A percentile compares a stretch with the other conserved stretches of the same genome.
phyloP scores from a whole-genome alignment of 2,797 vertebrate genomes.

The Emys orbicularis region DNA sequence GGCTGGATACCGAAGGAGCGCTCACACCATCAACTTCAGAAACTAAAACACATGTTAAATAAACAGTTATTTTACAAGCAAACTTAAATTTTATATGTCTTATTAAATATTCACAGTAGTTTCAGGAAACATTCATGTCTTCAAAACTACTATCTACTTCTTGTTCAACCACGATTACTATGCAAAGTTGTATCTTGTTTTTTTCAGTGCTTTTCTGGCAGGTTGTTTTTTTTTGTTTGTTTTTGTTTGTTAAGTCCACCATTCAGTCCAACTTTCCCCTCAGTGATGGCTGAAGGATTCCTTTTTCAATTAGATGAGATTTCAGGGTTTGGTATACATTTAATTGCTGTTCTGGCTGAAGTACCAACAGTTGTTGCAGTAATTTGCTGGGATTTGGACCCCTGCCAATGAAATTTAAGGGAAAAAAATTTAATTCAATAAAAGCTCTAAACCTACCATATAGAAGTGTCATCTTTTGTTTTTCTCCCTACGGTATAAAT shows the following conservation, averaged over 20 bases:
- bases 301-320: conserved; percentile 89
- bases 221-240: neutral
- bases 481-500: neutral
- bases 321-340: conserved; percentile 92
- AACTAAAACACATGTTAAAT: conserved; percentile 40
- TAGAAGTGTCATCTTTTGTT: neutral
- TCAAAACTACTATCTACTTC: conserved; percentile 31
- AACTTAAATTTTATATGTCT: conserved; percentile 33
- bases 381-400: conserved; percentile 98
- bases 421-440: accelerated
- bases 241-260: neutral
- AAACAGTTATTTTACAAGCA: conserved; percentile 23
- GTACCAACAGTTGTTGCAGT: conserved; percentile 93
- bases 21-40: conserved; percentile 11
- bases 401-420: conserved; percentile 77
- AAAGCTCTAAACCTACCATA: neutral
- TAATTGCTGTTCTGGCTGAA: conserved; percentile 95
- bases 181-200: conserved; percentile 22
- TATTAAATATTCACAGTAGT: conserved; percentile 72
- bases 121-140: conserved; percentile 65
- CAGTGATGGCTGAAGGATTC: conserved; percentile 85
- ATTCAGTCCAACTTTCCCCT: conserved; percentile 67
- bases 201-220: conserved; percentile 31
- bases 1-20: conserved; percentile 30
- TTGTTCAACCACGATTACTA: conserved; percentile 7